Percentiles rank a stretch among this genome's conserved stretches.
Conservation (phyloP, 2,113 vertebrate species). For the Gambusia affinis region DNA sequence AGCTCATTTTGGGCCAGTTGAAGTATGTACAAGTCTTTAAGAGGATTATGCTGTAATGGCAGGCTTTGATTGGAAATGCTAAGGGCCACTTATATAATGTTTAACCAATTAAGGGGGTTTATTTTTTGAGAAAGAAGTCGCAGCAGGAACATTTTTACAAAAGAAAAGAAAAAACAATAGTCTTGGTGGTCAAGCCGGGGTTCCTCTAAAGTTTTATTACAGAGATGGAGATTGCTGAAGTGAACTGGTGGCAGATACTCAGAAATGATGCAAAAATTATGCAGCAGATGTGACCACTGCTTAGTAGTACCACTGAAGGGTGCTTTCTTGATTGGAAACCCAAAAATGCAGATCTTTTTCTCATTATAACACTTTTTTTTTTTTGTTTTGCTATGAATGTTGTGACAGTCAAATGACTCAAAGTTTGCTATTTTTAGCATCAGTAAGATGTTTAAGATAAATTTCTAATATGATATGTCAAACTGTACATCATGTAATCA, state of each 20-base stretch:
- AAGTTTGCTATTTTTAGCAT: neutral
- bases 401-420: too few species aligned
- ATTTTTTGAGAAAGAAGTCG: neutral
- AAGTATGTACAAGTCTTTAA: conserved; percentile 24
- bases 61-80: conserved; percentile 35
- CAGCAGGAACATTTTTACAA: neutral
- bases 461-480: neutral
- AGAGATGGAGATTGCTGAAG: too few species aligned
- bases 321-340: too few species aligned
- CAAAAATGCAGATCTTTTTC: too few species aligned
- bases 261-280: too few species aligned
- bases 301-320: too few species aligned
- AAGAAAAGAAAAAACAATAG: neutral
- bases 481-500: neutral
- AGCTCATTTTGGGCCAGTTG: conserved; percentile 40
- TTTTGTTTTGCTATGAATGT: too few species aligned
- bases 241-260: too few species aligned
- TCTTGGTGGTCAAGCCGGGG: neutral
- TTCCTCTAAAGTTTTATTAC: too few species aligned
- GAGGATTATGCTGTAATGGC: conserved; percentile 34
- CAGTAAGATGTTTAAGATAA: neutral
- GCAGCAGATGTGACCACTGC: too few species aligned
- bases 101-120: conserved; percentile 21
- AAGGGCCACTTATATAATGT: conserved; percentile 48
- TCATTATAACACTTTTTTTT: too few species aligned